Evolutionary conservation across 2,113 vertebrate genomes (phyloP).

Genomic region (Plotosus lineatus): DNA sequence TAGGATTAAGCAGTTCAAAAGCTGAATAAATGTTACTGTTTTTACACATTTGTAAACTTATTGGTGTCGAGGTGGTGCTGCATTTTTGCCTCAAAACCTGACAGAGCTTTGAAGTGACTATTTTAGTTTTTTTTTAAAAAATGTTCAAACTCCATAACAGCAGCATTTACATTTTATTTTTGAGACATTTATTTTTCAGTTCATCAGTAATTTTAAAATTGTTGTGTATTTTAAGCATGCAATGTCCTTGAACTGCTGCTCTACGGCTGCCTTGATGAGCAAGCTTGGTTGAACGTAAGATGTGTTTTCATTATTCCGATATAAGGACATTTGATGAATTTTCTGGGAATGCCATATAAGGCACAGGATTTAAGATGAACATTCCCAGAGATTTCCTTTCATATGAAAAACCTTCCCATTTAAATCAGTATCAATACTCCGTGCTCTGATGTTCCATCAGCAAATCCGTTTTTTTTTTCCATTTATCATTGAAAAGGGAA

Average conservation of each 20-base stretch:
- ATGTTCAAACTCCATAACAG: neutral
- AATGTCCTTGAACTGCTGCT: too few species aligned
- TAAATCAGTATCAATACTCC: neutral
- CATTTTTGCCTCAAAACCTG: neutral
- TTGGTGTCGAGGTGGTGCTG: neutral
- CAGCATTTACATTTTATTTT: neutral
- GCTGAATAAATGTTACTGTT: too few species aligned
- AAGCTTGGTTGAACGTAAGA: neutral
- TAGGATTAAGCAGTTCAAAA: too few species aligned
- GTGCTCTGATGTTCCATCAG: neutral
- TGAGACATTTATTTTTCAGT: neutral
- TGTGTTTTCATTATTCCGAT: neutral
- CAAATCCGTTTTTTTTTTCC: neutral
- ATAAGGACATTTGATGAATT: neutral
- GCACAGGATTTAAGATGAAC: neutral
- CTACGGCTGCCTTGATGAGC: neutral
- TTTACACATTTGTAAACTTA: neutral
- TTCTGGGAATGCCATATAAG: neutral
- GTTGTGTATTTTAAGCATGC: neutral
- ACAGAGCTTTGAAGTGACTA: neutral
- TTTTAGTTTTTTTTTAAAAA: neutral
- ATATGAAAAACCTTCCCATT: neutral
- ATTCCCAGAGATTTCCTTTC: neutral
- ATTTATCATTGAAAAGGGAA: too few species aligned
- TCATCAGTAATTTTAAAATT: neutral